Base-by-base conservation (phyloP, 2,113 vertebrate species). In the Otus sunia region DNA sequence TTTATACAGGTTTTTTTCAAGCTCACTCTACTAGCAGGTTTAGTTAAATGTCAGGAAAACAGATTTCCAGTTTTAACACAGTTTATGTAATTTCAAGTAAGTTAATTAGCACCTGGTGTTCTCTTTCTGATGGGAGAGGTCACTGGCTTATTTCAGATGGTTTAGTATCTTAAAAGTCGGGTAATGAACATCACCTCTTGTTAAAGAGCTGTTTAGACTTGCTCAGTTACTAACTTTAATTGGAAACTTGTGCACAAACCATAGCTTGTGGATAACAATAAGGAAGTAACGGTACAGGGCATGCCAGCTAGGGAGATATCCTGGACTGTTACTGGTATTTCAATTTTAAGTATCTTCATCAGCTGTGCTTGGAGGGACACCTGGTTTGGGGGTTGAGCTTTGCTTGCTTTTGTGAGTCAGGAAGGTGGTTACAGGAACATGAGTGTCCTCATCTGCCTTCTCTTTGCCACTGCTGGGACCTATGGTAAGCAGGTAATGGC, bases 21-120 rank as follows among this genome's bases (percentile, higher is more conserved):
- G 43, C 32, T 87, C 30, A 5, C 26, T 53, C 47, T 43, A 27
- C 45, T 64, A 58, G 41, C 12, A 66, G 26, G 21, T 76, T 92
- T 66, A 53, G 62, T 68, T 41, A 64, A 84, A 87, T 37, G 36
- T 71, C 56, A 86, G 75, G 47, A 71, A 86, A 77, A 72, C 12
- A 74, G 25, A 63, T 62, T 92, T 78, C 66, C 62, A 66, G 32
- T 55, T 74, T 68, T 63, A 39, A n/a, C 45, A 25, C n/a, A 72
- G 63, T 95, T 92, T 69, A 68, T 75, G 73, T 62, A 87, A 78
- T 58, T 69, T 81, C 62, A 50, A 84, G 53, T 37, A 52, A 82
- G 73, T 75, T 92, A 95, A 88, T 94, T 93, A 90, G 75, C 93
- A 95, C 81, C 85, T 88, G 82, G 12, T 86, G 53, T 53, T 72